Evolutionary conservation across 2,888 invertebrate genomes (phyloP), one percentile per base, ranked within the genome.

Genomic region (Spodoptera exigua): DNA sequence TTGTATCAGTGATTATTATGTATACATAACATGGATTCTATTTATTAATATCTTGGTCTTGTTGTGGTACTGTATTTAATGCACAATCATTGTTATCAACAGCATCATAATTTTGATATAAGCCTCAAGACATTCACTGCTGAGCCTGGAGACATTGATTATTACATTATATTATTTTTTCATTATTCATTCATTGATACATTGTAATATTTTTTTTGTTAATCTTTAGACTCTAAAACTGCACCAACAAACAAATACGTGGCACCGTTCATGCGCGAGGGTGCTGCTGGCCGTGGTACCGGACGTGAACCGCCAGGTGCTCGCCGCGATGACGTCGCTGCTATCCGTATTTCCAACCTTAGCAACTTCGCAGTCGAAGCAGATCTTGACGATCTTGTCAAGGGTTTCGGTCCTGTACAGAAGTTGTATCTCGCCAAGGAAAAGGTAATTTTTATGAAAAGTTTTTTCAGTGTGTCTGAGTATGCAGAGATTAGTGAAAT

Each of bases 401-500:
- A 97, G 85, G 97, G 97, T 40, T 99, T 99, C 86, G 99, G 99
- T 2, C 97, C 97, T 1, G 97, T 99, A 66, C 97, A 97, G 79
- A 98, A 99, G 87, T 96, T 99, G 80, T 99, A 98, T 89, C 95
- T 99, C 80, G 99, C 99, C 11, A 99, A 99, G 89, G 99, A 99
- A 82, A 97, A 98, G 91, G 95, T 95, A 80, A 35, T 21, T 47
- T 3, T n/a, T 13, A 1, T 13, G 1, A 21, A 5, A 21, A 21
- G 3, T 21, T 3, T 5, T 21, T 21, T 5, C n/a, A n/a, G n/a
- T n/a, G n/a, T n/a, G n/a, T n/a, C n/a, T n/a, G n/a, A n/a, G n/a
- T n/a, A n/a, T n/a, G n/a, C n/a, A n/a, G n/a, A n/a, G n/a, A n/a
- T n/a, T n/a, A n/a, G n/a, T n/a, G n/a, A n/a, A n/a, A n/a, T n/a